These are phyloP conservation scores for Procambarus clarkii DNA, from an alignment of 1,140 invertebrate species.

Conservation along the genomic window DNA sequence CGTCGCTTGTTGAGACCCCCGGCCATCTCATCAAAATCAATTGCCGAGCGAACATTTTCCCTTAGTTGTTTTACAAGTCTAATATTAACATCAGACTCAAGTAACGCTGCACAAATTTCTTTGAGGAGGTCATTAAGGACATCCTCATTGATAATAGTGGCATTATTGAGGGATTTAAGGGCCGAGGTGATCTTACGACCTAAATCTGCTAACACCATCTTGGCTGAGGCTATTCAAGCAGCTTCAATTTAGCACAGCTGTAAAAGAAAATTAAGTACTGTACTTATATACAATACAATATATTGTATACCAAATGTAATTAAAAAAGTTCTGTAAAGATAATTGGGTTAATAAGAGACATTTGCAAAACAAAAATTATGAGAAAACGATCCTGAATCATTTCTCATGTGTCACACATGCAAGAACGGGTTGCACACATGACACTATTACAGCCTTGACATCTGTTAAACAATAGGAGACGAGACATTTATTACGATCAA, in stretches of 20 bases:
- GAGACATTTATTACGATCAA: too few species aligned
- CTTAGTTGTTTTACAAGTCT: conserved; percentile 95
- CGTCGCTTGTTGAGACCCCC: conserved; percentile 95
- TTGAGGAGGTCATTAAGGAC: conserved; percentile 99
- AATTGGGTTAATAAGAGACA: too few species aligned
- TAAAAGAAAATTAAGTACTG: not conserved
- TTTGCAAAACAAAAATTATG: too few species aligned
- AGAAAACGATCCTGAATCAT: too few species aligned
- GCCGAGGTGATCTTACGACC: conserved; percentile 99
- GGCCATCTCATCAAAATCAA: conserved; percentile 99
- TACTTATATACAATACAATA: too few species aligned
- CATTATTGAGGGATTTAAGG: conserved; percentile 96
- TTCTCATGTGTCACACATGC: too few species aligned
- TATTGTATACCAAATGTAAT: too few species aligned
- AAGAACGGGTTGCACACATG: too few species aligned
- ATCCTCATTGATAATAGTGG: conserved; percentile 81
- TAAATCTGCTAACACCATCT: conserved; percentile 99
- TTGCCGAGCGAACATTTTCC: conserved; percentile 82
- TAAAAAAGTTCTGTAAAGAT: too few species aligned
- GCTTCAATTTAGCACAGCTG: not conserved
- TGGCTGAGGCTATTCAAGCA: conserved; percentile 74
- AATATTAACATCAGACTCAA: conserved; percentile 99
- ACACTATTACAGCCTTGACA: too few species aligned
- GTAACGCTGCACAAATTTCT: conserved; percentile 96
- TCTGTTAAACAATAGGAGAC: too few species aligned